These are phyloP conservation scores for Pachyuromys duprasi DNA, from an alignment of 2,797 vertebrate species.

Conservation along the genomic window DNA sequence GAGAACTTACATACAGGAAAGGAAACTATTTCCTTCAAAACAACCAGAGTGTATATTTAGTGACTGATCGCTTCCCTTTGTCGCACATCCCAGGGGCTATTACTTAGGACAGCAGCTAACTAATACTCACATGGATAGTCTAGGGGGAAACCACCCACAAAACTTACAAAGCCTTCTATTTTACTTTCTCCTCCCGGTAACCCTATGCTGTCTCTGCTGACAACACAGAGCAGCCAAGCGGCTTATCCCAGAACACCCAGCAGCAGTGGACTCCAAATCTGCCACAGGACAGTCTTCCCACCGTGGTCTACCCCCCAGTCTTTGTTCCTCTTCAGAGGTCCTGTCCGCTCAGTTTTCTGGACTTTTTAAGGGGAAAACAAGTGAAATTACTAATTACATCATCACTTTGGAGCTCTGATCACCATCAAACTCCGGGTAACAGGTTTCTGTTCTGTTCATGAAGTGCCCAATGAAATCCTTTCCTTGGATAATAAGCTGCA, in stretches of 20 bases:
- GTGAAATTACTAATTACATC: conserved; percentile 4
- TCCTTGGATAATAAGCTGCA: background rate
- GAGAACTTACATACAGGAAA: conserved; percentile 56
- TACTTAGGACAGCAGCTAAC: background rate
- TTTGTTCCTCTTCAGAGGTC: background rate
- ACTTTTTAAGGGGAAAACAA: conserved; percentile 2
- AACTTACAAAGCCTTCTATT: background rate
- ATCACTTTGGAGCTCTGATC: background rate
- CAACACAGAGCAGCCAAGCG: background rate
- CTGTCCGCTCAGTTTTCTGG: background rate
- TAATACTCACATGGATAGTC: background rate
- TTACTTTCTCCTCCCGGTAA: background rate
- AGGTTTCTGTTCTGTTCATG: conserved; percentile 28
- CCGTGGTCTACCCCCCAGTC: fast-evolving
- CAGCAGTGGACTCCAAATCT: background rate
- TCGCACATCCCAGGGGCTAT: background rate
- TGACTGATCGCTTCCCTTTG: conserved; percentile 4
- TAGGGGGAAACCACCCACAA: background rate
- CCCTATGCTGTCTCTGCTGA: background rate
- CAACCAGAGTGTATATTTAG: conserved; percentile 34
- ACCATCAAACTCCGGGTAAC: background rate
- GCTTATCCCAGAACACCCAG: background rate
- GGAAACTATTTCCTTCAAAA: conserved; percentile 60
- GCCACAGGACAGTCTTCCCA: fast-evolving
- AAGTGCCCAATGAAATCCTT: background rate